Percentiles rank a stretch among this genome's conserved stretches.
Conservation (phyloP, 2,888 invertebrate genomes). For the Nephrocerus scutellatus region DNA sequence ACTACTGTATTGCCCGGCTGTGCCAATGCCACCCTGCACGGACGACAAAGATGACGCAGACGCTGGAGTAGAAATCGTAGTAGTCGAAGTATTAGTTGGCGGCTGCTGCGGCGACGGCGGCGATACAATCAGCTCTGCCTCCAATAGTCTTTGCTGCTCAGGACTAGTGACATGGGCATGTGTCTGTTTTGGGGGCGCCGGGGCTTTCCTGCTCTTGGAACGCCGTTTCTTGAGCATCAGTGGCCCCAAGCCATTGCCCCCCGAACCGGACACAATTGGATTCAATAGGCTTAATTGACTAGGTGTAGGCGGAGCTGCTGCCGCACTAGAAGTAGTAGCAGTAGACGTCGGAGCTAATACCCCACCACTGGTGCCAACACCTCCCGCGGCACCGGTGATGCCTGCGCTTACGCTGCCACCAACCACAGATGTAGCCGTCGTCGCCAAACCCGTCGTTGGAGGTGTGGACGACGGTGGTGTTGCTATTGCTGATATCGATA, state of each 20-base stretch:
- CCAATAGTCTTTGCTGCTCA: constrained; percentile 38
- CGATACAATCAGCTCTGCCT: constrained; percentile 31
- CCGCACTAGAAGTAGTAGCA: constrained; percentile 26
- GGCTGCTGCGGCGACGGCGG: constrained; percentile 12
- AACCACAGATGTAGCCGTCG: constrained; percentile 22
- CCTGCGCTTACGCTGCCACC: constrained; percentile 23
- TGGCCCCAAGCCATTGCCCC: constrained; percentile 49
- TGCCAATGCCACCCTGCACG: constrained; percentile 8
- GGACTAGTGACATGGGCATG: constrained; percentile 25
- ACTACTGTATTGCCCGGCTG: constrained; percentile 11
- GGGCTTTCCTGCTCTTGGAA: constrained; percentile 56
- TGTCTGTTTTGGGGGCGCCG: constrained; percentile 50
- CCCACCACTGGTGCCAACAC: constrained; percentile 23
- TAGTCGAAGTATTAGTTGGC: constrained; percentile 22
- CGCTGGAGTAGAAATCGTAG: constrained; percentile 16
- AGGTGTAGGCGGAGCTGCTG: constrained; percentile 36
- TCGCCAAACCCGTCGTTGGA: constrained; percentile 20
- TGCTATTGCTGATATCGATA: constrained; percentile 38
- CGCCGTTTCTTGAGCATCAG: constrained; percentile 52
- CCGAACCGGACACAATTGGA: constrained; percentile 39
- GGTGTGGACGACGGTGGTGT: constrained; percentile 34
- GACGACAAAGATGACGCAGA: constrained; percentile 16
- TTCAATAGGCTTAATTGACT: constrained; percentile 38
- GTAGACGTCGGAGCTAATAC: constrained; percentile 24
- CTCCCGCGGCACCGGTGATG: constrained; percentile 10